Evolutionary conservation across 92 coral and sea anemone species (phyloP), one percentile per base, ranked within the genome.

Genomic region (Bergia puertoricense): DNA sequence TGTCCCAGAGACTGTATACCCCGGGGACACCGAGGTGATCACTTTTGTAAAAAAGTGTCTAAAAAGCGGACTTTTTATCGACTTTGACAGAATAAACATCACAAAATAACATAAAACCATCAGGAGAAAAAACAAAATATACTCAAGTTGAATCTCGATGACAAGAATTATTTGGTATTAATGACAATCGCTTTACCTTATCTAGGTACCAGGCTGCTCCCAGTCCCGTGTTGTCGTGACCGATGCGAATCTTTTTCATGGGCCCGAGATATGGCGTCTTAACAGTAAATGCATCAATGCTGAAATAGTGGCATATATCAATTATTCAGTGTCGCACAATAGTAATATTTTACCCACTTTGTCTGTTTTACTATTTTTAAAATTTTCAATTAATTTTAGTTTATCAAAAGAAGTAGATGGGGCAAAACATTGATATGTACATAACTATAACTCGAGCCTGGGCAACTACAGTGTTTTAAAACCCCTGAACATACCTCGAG

Each of bases 171-270:
- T 36, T 9, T 20, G n/a, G 6, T 15, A 10, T 62, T 23, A 62
- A 22, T 0, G 30, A 43, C 40, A 56, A 8, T 20, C 14, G 39
- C 15, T 20, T 48, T 44, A 94, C 98, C 93, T 92, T 96, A 69
- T 93, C 93, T 54, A 94, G 75, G 86, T 88, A 92, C 98, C 98
- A 96, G 20, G 96, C 96, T 36, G 96, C 95, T 8, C 95, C 98
- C 56, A 94, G 68, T 11, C 98, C 96, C 0, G 95, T 80, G 90
- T 93, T 96, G 85, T 96, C 96, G 62, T 96, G 98, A 18, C 98
- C 98, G 85, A 96, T 94, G 41, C 91, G 83, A n/a, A 96, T 94
- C 85, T 96, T 96, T 48, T 85, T 92, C 62, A 96, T 85, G 56
- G 88, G 85, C 5, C 98, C 98, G 79, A 96, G 90, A 76, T 94